These are phyloP conservation scores for Scaptomyza pallida DNA, from an alignment of 1,140 invertebrate genomes.

Conservation along the genomic window DNA sequence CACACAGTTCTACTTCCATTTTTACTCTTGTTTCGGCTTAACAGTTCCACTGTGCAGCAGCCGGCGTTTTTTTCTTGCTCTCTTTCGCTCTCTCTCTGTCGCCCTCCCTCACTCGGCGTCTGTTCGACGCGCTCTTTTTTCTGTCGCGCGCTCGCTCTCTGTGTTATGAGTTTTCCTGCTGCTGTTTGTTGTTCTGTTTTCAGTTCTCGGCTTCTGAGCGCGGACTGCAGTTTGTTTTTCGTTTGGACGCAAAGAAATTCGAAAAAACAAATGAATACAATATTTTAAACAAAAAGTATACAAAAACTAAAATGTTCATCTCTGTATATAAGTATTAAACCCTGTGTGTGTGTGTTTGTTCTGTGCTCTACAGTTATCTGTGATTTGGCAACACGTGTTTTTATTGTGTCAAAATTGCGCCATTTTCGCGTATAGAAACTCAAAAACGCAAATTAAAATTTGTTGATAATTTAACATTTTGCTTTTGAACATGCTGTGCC, in stretches of 20 bases:
- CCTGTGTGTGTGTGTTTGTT: not conserved
- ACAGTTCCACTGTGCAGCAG: slow-evolving; percentile 23
- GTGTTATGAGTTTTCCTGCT: slow-evolving; percentile 56
- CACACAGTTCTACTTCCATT: too few relatives aligned
- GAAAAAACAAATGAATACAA: not conserved
- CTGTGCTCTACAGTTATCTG: slow-evolving; percentile 9
- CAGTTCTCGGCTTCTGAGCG: slow-evolving; percentile 52
- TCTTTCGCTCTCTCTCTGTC: not conserved
- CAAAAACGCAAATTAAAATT: slow-evolving; percentile 2
- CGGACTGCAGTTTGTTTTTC: slow-evolving; percentile 47
- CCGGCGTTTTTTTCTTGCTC: slow-evolving; percentile 35
- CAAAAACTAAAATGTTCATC: not conserved
- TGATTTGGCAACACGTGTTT: slow-evolving; percentile 15
- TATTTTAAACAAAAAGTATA: slow-evolving; percentile 13
- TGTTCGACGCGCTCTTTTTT: not conserved
- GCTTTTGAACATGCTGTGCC: slow-evolving; percentile 6
- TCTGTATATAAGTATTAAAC: not conserved
- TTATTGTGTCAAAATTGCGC: slow-evolving; percentile 16
- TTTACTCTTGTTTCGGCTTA: not conserved
- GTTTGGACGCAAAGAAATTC: slow-evolving; percentile 12
- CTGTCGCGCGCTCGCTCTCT: not conserved
- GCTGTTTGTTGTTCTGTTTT: slow-evolving; percentile 44
- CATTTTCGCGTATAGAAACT: not conserved
- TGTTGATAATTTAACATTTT: slow-evolving; percentile 3
- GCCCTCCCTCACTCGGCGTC: not conserved